Evolutionary conservation across 2,888 invertebrate species (phyloP).

Genomic region (Elaeidobius kamerunicus): DNA sequence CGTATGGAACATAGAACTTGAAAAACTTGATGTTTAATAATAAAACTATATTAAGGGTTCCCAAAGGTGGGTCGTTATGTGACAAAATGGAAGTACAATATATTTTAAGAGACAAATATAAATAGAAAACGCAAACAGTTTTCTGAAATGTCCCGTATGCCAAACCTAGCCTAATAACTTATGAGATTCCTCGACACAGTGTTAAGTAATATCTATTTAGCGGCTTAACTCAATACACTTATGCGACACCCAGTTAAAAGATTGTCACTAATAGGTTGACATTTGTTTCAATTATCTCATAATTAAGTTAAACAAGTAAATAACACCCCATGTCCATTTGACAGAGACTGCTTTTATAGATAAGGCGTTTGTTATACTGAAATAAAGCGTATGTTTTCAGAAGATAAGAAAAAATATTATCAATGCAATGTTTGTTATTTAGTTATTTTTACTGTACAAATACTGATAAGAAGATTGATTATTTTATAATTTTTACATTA

Average conservation of each 20-base stretch:
- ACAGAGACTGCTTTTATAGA: constrained; percentile 16
- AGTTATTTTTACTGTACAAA: too few relatives aligned
- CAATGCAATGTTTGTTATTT: not conserved
- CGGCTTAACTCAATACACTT: constrained; percentile 6
- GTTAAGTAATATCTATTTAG: constrained; percentile 14
- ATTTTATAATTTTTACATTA: too few relatives aligned
- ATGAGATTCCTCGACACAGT: not conserved
- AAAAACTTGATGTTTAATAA: constrained; percentile 23
- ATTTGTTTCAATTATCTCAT: constrained; percentile 33
- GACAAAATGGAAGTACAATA: too few relatives aligned
- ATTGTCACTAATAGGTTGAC: constrained; percentile 27
- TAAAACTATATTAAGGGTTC: too few relatives aligned
- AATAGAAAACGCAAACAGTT: too few relatives aligned
- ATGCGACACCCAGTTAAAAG: constrained; percentile 13
- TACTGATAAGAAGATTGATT: too few relatives aligned
- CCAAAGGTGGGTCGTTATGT: too few relatives aligned
- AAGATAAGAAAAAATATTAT: constrained; percentile 18
- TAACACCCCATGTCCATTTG: constrained; percentile 29
- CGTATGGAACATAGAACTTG: constrained; percentile 2
- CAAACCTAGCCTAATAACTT: too few relatives aligned
- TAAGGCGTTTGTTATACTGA: constrained; percentile 12
- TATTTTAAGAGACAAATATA: too few relatives aligned
- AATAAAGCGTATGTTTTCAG: constrained; percentile 16
- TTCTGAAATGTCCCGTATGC: too few relatives aligned
- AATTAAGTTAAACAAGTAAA: constrained; percentile 34